Evolutionary conservation across 92 coral and sea anemone species (phyloP).

Genomic region (Isaurus tuberculatus): DNA sequence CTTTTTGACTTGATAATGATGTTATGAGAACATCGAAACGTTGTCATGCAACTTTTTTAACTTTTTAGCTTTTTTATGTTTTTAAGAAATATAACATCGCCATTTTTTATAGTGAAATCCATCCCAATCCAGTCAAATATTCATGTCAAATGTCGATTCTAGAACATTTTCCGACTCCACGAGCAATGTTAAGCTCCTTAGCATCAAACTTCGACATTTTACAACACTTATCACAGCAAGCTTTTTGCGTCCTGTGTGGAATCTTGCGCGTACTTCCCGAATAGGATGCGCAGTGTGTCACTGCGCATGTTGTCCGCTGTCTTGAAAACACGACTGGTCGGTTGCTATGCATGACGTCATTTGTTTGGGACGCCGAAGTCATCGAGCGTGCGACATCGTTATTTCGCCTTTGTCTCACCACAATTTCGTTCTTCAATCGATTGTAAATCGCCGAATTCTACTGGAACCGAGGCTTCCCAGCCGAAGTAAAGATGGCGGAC

Average conservation of each 20-base stretch:
- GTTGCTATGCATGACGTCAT: conserved; percentile 37
- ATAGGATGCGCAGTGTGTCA: conserved; percentile 1
- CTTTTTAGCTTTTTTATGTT: no score
- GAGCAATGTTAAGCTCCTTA: conserved; percentile 13
- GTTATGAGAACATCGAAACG: no score
- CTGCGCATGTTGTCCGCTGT: conserved; percentile 13
- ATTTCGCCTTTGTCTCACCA: neutral
- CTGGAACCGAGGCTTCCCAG: conserved; percentile 13
- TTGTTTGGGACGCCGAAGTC: conserved; percentile 43
- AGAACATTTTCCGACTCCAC: conserved; percentile 8
- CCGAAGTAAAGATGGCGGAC: conserved; percentile 4
- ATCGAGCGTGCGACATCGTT: conserved; percentile 7
- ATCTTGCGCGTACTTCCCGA: conserved; percentile 18
- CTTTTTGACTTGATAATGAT: no score
- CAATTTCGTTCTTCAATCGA: conserved; percentile 26
- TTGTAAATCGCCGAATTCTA: conserved; percentile 32
- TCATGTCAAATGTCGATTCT: neutral
- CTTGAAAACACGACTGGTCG: conserved; percentile 13
- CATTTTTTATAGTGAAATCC: no score
- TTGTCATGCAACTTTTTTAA: no score
- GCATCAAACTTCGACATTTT: neutral
- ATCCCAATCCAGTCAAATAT: neutral
- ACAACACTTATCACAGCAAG: neutral
- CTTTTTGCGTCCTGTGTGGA: neutral
- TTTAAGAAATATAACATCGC: no score